phyloP scores from a whole-genome alignment of 2,797 vertebrate species.

The Phaenicophaeus curvirostris region DNA sequence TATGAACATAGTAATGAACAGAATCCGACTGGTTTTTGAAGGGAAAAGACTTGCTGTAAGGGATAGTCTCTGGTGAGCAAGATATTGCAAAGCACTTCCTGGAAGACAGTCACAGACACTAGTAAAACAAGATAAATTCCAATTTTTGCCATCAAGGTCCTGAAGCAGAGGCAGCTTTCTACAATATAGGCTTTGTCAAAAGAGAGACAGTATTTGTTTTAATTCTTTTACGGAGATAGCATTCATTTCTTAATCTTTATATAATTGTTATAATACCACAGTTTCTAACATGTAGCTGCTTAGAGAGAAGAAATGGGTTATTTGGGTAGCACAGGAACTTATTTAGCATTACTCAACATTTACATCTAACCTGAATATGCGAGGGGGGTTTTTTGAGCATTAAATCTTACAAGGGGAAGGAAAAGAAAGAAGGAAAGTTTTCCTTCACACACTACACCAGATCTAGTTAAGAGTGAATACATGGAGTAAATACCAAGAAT shows the following conservation, averaged over 20 bases:
- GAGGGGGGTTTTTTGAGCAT: not conserved
- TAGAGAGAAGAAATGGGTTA: not conserved
- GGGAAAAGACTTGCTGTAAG: not conserved
- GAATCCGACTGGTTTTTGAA: not conserved
- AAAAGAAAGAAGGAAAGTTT: slow-evolving; percentile 41
- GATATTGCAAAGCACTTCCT: not conserved
- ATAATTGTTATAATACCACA: not conserved
- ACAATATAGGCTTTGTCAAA: not conserved
- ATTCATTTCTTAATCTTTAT: not conserved
- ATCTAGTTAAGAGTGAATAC: slow-evolving; percentile 52
- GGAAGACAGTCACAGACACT: not conserved
- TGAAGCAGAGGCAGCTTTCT: not conserved
- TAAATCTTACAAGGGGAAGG: slow-evolving; percentile 40
- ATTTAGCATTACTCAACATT: not conserved
- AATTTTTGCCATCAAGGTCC: not conserved
- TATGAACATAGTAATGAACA: not conserved
- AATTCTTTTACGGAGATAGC: not conserved
- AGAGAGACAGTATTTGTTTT: not conserved
- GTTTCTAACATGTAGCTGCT: not conserved
- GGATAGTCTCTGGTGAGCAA: not conserved
- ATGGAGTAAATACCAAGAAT: slow-evolving; percentile 47
- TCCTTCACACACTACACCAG: slow-evolving; percentile 54
- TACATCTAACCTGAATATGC: not conserved
- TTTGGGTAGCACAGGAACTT: not conserved
- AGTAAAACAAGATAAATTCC: not conserved